Conservation (phyloP, 1,140 invertebrate species). For the Hydropsyche tenuis region DNA sequence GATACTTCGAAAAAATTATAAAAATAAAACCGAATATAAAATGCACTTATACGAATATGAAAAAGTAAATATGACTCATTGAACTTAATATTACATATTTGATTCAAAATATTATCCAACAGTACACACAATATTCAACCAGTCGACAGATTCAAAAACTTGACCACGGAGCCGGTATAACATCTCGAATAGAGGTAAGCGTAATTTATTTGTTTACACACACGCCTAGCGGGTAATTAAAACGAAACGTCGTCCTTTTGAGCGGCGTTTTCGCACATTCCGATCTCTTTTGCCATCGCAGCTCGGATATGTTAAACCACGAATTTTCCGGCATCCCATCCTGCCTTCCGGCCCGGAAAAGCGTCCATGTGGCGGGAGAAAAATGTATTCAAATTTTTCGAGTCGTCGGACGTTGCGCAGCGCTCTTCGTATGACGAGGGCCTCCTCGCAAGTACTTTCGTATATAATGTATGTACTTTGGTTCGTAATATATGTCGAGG, state of each 20-base stretch:
- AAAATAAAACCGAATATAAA: neutral
- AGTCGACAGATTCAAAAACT: slow-evolving; percentile 9
- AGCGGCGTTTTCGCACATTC: slow-evolving; percentile 30
- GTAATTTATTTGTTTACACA: slow-evolving; percentile 49
- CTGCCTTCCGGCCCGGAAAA: neutral
- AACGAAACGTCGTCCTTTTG: slow-evolving; percentile 36
- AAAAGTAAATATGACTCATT: neutral
- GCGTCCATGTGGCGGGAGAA: neutral
- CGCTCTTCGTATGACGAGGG: slow-evolving; percentile 42
- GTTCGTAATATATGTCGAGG: too few species aligned
- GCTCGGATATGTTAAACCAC: neutral
- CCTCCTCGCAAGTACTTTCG: neutral
- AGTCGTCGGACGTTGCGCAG: slow-evolving; percentile 43
- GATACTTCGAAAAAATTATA: neutral
- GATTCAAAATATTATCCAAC: neutral
- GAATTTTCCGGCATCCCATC: neutral
- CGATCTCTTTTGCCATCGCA: neutral
- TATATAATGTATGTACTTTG: neutral
- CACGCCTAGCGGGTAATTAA: slow-evolving; percentile 42
- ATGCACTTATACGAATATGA: neutral
- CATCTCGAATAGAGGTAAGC: slow-evolving; percentile 12
- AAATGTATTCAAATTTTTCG: slow-evolving; percentile 50
- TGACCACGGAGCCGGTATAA: neutral
- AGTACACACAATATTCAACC: neutral
- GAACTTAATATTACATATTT: neutral